Evolutionary conservation across 35 echinoderm and acorn worm species (phyloP).

Genomic region (Chiridota heheva): DNA sequence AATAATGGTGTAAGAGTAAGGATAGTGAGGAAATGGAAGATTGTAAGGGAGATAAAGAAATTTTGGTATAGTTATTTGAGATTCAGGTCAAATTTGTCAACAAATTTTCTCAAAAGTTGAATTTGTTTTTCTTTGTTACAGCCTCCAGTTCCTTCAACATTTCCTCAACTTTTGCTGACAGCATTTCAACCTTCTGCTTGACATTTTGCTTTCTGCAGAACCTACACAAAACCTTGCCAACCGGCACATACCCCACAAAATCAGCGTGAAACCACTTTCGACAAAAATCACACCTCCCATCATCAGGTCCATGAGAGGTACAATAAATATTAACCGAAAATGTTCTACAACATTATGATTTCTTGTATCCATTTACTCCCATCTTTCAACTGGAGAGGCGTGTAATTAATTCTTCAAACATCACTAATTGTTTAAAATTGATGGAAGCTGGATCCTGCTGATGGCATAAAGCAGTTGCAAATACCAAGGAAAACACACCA

Average conservation of each 20-base stretch:
- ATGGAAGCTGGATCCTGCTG: not conserved
- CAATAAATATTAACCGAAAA: not conserved
- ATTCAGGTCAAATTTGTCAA: too few species aligned
- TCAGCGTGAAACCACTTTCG: not conserved
- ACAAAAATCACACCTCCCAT: not conserved
- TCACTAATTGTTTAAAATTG: not conserved
- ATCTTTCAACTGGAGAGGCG: too few species aligned
- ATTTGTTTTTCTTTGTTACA: not conserved
- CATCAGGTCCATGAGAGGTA: not conserved
- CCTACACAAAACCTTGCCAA: not conserved
- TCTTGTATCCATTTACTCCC: not conserved
- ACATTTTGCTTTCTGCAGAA: not conserved
- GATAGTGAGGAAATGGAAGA: too few species aligned
- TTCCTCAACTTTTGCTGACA: not conserved
- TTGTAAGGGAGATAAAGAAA: too few species aligned
- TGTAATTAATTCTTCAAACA: too few species aligned
- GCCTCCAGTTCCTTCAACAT: not conserved
- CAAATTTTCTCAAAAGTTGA: too few species aligned
- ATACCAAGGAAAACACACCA: not conserved
- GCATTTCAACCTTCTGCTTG: not conserved
- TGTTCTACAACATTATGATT: not conserved
- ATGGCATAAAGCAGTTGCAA: not conserved
- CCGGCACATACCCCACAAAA: not conserved
- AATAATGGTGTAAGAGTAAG: too few species aligned
- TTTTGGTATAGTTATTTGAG: too few species aligned